Evolutionary conservation across 1,140 invertebrate species (phyloP), one percentile per base, ranked within the genome.

Genomic region (Drosophila gunungcola): DNA sequence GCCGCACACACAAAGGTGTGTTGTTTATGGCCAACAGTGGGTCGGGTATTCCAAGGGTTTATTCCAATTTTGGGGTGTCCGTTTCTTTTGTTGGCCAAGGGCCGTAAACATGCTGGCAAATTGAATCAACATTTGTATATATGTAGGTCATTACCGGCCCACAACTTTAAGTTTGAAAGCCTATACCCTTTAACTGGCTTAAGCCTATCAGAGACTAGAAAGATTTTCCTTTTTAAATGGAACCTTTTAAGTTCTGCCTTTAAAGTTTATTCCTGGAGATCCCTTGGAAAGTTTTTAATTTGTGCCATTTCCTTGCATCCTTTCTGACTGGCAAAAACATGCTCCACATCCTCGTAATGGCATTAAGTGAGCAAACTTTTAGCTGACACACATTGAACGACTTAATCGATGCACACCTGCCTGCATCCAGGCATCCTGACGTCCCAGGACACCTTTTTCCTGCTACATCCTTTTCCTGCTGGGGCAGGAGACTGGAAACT

Each of bases 371-470:
- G 67, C 65, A 72, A 85, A 85, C 81, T 85, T 85, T 86, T 57
- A 73, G 76, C 43, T 82, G 41, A 54, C 73, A 74, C 70, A 74
- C 60, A 57, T 64, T 43, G 69, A 84, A 78, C 41, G 73, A 86
- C 82, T 86, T 85, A 85, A 85, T 86, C 81, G 82, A 81, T 86
- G 82, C 63, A 64, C 80, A 74, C 79, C 53, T 46, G 57, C 54
- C 13, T 34, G 29, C 48, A 11, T 34, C 32, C 49, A 25, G 38
- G 52, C 41, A 46, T 29, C 46, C 64, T 32, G 41, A n/a, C 16
- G 27, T 57, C 57, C 55, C 60, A 6, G 32, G 34, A 65, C 21
- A 6, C 25, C n/a, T 32, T 32, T 32, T 32, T 32, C 29, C 10
- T 25, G 46, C 10, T 25, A 39, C 32, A 52, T 29, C 46, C 34